Base-by-base conservation (phyloP, 2,113 vertebrate species). In the Chunga burmeisteri region DNA sequence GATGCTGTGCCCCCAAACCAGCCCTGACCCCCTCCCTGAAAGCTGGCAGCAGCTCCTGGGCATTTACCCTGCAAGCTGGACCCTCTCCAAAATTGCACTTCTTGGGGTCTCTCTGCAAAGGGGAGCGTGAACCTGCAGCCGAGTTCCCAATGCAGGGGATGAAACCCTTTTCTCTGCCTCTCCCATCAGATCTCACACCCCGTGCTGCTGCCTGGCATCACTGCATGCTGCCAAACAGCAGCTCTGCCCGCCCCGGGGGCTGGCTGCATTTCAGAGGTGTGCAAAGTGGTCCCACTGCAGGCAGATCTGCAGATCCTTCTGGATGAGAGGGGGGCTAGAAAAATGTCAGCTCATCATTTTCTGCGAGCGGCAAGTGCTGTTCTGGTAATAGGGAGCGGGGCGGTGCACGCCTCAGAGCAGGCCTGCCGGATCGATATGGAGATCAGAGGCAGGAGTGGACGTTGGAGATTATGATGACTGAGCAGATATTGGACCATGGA, bases 311-410 rank as follows among this genome's bases (percentile, higher is more conserved):
- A 67, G 87, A 56, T 92, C 36, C 59, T 90, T 44, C 86, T 86
- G 96, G 91, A 10, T 0, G 6, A 78, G 86, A 90, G 16, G 2
- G 61, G 89, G 53, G 46, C 53, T 46, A 77, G 70, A 74, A 75
- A 96, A 96, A 7, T 34, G 86, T 94, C 89, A 94, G 89, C 80
- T 95, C 95, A 95, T 96, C 94, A 77, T 46, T 94, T 94, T 50
- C 58, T 82, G 86, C 0, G 23, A 55, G 83, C 16, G 0, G 82
- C 34, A 2, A 95, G 96, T 85, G 93, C 61, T 90, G 91, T 97
- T 96, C 95, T 97, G 97, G 93, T 94, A 95, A 96, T 23, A 87
- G 94, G 85, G 86, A 94, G 91, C 7, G 2, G 96, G 80, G 93
- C 16, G 47, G 89, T 11, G 81, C 15, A 26, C 23, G 83, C 21